A percentile compares a stretch with the other conserved stretches of the same genome.
Conservation (phyloP, 2,888 invertebrate genomes). For the Philhelius pedissequus region DNA sequence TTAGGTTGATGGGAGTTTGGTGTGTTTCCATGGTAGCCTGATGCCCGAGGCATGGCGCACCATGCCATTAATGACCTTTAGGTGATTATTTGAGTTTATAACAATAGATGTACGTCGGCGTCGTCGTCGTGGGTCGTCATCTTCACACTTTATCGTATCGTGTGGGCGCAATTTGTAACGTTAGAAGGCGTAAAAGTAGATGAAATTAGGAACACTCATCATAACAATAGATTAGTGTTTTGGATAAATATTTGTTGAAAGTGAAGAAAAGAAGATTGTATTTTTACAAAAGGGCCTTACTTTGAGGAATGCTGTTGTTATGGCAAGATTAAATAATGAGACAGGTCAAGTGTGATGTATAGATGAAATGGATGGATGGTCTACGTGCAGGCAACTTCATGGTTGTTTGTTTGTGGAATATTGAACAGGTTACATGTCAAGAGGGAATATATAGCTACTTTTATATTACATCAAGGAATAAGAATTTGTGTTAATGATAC, state of each 20-base stretch:
- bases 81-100: constrained; percentile 41
- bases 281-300: background rate
- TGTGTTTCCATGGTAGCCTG: constrained; percentile 15
- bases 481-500: background rate
- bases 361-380: background rate
- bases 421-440: background rate
- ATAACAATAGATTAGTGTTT: constrained; percentile 6
- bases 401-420: background rate
- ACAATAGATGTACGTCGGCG: background rate
- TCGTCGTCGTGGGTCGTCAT: background rate
- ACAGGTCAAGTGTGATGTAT: too few species aligned
- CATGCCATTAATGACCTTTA: constrained; percentile 57
- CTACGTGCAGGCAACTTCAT: background rate
- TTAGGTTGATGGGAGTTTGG: constrained; percentile 2
- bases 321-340: background rate
- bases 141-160: constrained; percentile 8
- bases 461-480: background rate
- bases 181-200: constrained; percentile 12
- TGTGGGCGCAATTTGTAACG: constrained; percentile 43
- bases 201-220: background rate
- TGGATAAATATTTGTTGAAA: constrained; percentile 25
- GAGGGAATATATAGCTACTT: background rate
- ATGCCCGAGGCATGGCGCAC: constrained; percentile 18
- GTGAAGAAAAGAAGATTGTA: background rate
- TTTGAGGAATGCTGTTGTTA: background rate